phyloP scores from a whole-genome alignment of 2,888 invertebrate species.

The Heliconius erato region DNA sequence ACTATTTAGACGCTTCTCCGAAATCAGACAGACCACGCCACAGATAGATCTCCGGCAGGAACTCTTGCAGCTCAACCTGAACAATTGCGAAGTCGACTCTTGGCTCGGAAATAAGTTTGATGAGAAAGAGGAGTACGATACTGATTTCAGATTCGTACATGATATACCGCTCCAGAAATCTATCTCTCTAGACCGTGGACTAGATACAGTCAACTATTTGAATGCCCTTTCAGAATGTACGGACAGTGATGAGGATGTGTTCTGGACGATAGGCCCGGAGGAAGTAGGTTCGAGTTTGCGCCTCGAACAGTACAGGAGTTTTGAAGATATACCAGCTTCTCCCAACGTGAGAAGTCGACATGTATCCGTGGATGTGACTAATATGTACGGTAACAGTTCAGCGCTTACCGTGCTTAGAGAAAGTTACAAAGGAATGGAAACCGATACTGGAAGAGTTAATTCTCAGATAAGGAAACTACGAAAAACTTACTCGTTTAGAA shows the following conservation, averaged over 20 bases:
- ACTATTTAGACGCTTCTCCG: constrained; percentile 62
- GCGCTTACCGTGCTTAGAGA: constrained; percentile 69
- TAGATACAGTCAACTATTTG: constrained; percentile 73
- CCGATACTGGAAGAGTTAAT: constrained; percentile 61
- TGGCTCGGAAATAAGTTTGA: constrained; percentile 76
- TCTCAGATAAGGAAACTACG: constrained; percentile 73
- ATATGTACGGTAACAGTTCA: constrained; percentile 59
- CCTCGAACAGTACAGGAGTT: constrained; percentile 69
- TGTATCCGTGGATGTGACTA: constrained; percentile 69
- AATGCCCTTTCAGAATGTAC: constrained; percentile 67
- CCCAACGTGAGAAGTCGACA: constrained; percentile 76
- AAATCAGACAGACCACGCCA: constrained; percentile 60
- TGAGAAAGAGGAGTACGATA: constrained; percentile 61
- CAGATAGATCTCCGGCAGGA: constrained; percentile 76
- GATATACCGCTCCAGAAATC: constrained; percentile 74
- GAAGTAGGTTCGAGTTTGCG: constrained; percentile 51
- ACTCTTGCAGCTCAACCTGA: constrained; percentile 69
- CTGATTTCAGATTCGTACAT: constrained; percentile 65
- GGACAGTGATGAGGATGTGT: constrained; percentile 45
- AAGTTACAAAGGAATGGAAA: constrained; percentile 71
- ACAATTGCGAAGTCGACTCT: constrained; percentile 66
- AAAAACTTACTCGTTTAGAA: constrained; percentile 68
- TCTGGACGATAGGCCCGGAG: constrained; percentile 71
- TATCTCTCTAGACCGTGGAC: constrained; percentile 75
- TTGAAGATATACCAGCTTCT: constrained; percentile 80